Evolutionary conservation across 2,888 invertebrate species (phyloP), one percentile per base, ranked within the genome.

Genomic region (Drosophila lutescens): DNA sequence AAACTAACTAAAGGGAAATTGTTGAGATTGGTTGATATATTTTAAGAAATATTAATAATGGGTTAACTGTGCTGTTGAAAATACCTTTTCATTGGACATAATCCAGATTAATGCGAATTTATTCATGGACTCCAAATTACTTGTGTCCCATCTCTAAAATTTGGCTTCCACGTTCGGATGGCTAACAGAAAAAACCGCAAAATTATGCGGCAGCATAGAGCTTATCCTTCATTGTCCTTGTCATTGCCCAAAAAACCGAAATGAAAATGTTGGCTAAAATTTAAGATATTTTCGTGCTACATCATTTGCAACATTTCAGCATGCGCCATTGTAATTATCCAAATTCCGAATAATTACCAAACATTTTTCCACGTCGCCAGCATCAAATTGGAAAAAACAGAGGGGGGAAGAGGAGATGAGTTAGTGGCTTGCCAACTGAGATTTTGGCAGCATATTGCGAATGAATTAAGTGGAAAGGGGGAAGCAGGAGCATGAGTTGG

Each of bases 301-400:
- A 81, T 76, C 57, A 81, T 85, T 85, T 72, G 65, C 47, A 56
- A 74, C 67, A 54, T 44, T 66, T 77, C 74, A 74, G 71, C 71
- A 71, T 78, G 79, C 34, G 36, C 55, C 40, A 66, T 55, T 60
- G 76, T 79, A 81, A 87, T 89, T 83, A 83, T 89, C 79, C 76
- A 71, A 70, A 67, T 77, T 78, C 76, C 79, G 77, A 78, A 77
- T 82, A 88, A 88, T 86, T 86, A 78, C 77, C 73, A 78, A 75
- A 74, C 77, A 81, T 82, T 86, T 88, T 88, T 78, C 79, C 77
- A 80, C 76, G 80, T 79, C 77, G 70, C 70, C 86, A 76, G 65
- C 74, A 69, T 66, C 59, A 61, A 77, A 58, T 46, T 55, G 44
- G 55, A 67, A 67, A 58, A 61, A 54, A 47, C 30, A 26, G n/a